Evolutionary conservation across 2,113 vertebrate species (phyloP), one percentile per base, ranked within the genome.

Genomic region (Smithornis capensis): DNA sequence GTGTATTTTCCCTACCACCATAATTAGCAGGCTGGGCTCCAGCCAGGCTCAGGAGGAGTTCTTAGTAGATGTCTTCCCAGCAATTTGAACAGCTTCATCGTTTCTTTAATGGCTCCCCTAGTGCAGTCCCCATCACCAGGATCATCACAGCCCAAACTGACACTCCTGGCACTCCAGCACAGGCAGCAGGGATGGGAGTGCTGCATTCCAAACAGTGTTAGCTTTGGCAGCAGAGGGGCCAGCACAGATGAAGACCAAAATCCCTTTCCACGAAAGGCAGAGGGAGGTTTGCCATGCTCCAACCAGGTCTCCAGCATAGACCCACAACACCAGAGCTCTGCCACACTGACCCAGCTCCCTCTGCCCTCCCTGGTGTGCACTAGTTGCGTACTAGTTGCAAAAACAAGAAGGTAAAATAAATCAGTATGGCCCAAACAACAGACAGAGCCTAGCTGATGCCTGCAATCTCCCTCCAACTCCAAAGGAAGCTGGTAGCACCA

Each of bases 1-100:
- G 89, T 94, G 73, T 69, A 40, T 83, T 86, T 91, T 89, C 88
- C 68, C 42, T 83, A 80, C 29, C 71, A 89, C 69, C 62, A 24
- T 68, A 75, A 77, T 52, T 89, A 89, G 85, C 81, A 79, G 81
- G 42, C 79, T 91, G 91, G 89, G 91, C 75, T 76, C 71, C 71
- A 88, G 92, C 79, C 82, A 96, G 93, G 73, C 94, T 93, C 83
- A 56, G 90, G 81, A 85, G 57, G 85, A 83, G 56, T 45, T 81
- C 67, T 67, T 84, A 60, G 57, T 23, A 87, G 57, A 93, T 1
- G 0, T 64, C 85, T 90, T 82, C 60, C 31, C 64, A 60, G 89
- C 80, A 28, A 49, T 87, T 11, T 63, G 44, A 91, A 76, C 60
- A 87, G 76, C 83, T 86, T 87, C 63, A 52, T 87, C 3, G 0